Evolutionary conservation across 2,113 vertebrate species (phyloP), one percentile per base, ranked within the genome.

Genomic region (Chloropsis hardwickii): DNA sequence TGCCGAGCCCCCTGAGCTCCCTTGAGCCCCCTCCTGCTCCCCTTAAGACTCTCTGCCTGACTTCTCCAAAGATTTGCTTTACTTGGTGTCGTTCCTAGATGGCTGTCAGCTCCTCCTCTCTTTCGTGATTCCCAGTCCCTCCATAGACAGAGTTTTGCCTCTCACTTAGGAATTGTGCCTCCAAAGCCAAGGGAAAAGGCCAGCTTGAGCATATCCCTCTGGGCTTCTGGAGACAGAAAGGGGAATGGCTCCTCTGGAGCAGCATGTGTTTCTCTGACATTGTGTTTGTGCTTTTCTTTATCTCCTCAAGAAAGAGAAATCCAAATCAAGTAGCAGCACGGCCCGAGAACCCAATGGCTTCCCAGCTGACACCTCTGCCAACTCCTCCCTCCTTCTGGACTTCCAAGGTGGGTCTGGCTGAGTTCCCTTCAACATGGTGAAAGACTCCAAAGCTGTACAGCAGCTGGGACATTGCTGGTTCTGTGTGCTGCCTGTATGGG

Each of bases 331-430:
- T 50, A 96, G 97, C 96, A 97, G 98, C 82, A 90, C 97, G 6
- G 88, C 95, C 42, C 98, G 98, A 96, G 98, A 99, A 67, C 92
- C 98, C 79, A 99, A 99, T 91, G 98, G 97, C 79, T 98, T 98
- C 93, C 97, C 98, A 29, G 94, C 98, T 45, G 98, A 99, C 90
- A 98, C 98, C 23, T 98, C 99, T 67, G 97, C 98, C 96, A 98
- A 99, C 35, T 99, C 98, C 76, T 99, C 98, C 35, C 98, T 99
- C 69, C 98, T 99, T 62, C 97, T 99, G 95, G 99, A 99, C 97
- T 99, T 99, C 92, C 99, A 99, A 93, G 99, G 99, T 99, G 97
- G 97, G 98, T 83, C 35, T 65, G 51, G 33, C 45, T 40, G 35
- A 71, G 47, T 37, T n/a, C 9, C 4, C 14, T 65, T 33, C 10